Evolutionary conservation across 2,113 vertebrate genomes (phyloP).

Genomic region (Connochaetes taurinus): DNA sequence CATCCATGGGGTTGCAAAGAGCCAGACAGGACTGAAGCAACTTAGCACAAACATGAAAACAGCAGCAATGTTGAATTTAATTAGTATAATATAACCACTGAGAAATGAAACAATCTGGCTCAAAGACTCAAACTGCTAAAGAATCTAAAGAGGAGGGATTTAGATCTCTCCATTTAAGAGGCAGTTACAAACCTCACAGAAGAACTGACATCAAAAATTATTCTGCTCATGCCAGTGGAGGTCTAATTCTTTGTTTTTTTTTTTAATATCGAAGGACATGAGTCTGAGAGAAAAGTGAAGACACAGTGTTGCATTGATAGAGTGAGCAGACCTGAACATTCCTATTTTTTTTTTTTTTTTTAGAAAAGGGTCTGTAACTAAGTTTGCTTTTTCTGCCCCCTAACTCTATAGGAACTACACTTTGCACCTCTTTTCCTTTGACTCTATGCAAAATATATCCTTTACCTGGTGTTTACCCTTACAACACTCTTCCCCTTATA

Average conservation of each 20-base stretch:
- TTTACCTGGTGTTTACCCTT: neutral
- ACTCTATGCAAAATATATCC: neutral
- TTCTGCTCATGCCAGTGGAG: neutral
- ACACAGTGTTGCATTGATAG: neutral
- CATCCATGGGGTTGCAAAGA: neutral
- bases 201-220: neutral
- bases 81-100: neutral
- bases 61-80: neutral
- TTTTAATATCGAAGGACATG: neutral
- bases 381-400: neutral
- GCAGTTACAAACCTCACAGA: neutral
- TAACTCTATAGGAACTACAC: neutral
- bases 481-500: neutral
- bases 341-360: neutral
- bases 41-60: neutral
- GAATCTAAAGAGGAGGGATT: neutral
- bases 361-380: neutral
- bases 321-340: neutral
- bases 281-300: neutral
- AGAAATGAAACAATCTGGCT: neutral
- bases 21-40: neutral
- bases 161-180: neutral
- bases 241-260: neutral
- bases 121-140: neutral
- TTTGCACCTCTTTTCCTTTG: neutral